phyloP scores from a whole-genome alignment of 2,888 invertebrate species.

The Tachystola acroxantha region DNA sequence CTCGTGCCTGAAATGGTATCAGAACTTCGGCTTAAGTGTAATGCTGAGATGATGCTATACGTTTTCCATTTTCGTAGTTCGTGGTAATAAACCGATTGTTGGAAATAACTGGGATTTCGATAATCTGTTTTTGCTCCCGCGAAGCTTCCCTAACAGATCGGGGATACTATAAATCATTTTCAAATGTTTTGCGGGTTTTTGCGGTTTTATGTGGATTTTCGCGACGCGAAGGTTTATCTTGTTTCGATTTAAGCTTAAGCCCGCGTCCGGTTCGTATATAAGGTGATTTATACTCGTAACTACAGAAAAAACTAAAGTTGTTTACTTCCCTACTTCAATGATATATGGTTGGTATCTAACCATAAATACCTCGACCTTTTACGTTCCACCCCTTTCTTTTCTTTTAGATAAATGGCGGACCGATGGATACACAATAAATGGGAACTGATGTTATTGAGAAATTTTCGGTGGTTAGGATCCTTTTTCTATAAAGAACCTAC shows the following conservation, averaged over 20 bases:
- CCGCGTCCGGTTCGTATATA: constrained; percentile 29
- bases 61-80: constrained; percentile 33
- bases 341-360: neutral
- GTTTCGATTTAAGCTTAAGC: constrained; percentile 51
- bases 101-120: constrained; percentile 58
- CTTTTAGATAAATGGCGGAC: constrained; percentile 5
- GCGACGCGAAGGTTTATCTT: constrained; percentile 55
- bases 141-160: constrained; percentile 60
- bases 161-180: constrained; percentile 67
- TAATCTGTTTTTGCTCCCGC: constrained; percentile 67
- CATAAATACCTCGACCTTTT: neutral
- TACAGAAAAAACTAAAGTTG: constrained; percentile 11
- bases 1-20: too few species aligned
- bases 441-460: constrained; percentile 2
- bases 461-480: too few species aligned
- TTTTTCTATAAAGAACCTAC: too few species aligned
- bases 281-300: constrained; percentile 42
- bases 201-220: constrained; percentile 62
- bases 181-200: constrained; percentile 66
- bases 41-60: too few species aligned
- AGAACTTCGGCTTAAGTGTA: too few species aligned
- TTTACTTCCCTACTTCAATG: constrained; percentile 4
- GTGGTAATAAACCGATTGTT: constrained; percentile 46
- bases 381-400: neutral
- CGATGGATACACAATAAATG: constrained; percentile 4